These are phyloP conservation scores for Nematolebias whitei DNA, from an alignment of 2,113 vertebrate species.

Conservation along the genomic window DNA sequence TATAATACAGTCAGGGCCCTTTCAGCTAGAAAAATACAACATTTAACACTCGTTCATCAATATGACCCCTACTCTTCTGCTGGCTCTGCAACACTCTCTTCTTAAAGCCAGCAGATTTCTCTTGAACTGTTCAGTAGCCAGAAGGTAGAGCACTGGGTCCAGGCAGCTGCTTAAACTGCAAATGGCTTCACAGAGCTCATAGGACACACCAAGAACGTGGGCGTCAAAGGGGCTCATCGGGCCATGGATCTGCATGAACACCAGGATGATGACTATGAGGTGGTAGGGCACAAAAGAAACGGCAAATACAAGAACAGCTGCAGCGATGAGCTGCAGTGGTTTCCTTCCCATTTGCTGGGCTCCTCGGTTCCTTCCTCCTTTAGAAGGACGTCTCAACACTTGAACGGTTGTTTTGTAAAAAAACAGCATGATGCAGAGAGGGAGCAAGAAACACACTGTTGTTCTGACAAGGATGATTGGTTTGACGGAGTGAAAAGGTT, in stretches of 20 bases:
- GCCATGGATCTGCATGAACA: conserved; percentile 70
- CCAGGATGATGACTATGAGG: conserved; percentile 72
- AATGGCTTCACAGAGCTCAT: conserved; percentile 78
- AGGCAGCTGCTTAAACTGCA: conserved; percentile 82
- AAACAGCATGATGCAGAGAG: conserved; percentile 70
- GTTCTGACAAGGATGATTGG: conserved; percentile 68
- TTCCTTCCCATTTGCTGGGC: conserved; percentile 55
- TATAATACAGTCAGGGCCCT: neutral
- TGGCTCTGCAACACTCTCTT: conserved; percentile 53
- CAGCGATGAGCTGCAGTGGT: conserved; percentile 77
- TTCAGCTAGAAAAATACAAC: neutral
- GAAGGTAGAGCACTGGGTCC: conserved; percentile 82
- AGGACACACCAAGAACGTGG: conserved; percentile 61
- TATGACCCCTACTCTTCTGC: conserved; percentile 56
- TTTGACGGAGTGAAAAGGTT: conserved; percentile 57
- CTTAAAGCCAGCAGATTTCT: conserved; percentile 58
- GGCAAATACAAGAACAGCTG: conserved; percentile 76
- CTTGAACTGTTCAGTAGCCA: conserved; percentile 79
- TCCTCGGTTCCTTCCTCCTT: conserved; percentile 35
- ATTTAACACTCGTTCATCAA: conserved; percentile 20
- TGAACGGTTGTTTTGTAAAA: conserved; percentile 75
- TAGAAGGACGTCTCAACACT: conserved; percentile 65
- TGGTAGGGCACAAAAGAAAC: conserved; percentile 83
- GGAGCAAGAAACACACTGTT: conserved; percentile 77
- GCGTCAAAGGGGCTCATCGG: conserved; percentile 57